These are phyloP conservation scores for Paramisgurnus dabryanus DNA, from an alignment of 2,113 vertebrate species.

Conservation along the genomic window DNA sequence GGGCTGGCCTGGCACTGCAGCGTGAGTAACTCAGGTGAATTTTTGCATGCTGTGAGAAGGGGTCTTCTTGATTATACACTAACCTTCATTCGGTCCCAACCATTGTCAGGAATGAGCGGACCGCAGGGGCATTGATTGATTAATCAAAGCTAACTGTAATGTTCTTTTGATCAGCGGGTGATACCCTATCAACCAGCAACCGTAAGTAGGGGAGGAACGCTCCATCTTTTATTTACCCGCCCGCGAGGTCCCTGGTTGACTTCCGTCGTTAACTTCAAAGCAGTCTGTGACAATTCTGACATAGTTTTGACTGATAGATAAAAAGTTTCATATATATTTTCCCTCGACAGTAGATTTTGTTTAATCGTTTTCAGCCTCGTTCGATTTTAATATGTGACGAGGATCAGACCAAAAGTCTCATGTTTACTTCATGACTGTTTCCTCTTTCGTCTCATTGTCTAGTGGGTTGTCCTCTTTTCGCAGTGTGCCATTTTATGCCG, in stretches of 20 bases:
- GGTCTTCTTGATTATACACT: conserved; percentile 40
- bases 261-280: conserved; percentile 60
- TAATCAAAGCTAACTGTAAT: conserved; percentile 67
- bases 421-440: conserved; percentile 51
- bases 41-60: conserved; percentile 53
- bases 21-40: conserved; percentile 57
- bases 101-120: conserved; percentile 60
- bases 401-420: conserved; percentile 41
- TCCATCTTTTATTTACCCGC: conserved; percentile 68
- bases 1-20: conserved; percentile 39
- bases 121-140: conserved; percentile 68
- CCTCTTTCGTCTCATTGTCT: conserved; percentile 49
- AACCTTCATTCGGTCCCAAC: conserved; percentile 63
- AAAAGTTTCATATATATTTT: conserved; percentile 48
- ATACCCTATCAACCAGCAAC: conserved; percentile 58
- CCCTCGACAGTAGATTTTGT: conserved; percentile 49
- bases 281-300: conserved; percentile 62
- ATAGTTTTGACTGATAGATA: conserved; percentile 58
- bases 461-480: conserved; percentile 57
- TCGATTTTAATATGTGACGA: conserved; percentile 51
- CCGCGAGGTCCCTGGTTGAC: conserved; percentile 44
- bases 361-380: conserved; percentile 61
- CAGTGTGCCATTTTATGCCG: conserved; percentile 52
- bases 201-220: conserved; percentile 49
- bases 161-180: conserved; percentile 67